phyloP scores from a whole-genome alignment of 2,888 invertebrate genomes.

The Acronicta alni region DNA sequence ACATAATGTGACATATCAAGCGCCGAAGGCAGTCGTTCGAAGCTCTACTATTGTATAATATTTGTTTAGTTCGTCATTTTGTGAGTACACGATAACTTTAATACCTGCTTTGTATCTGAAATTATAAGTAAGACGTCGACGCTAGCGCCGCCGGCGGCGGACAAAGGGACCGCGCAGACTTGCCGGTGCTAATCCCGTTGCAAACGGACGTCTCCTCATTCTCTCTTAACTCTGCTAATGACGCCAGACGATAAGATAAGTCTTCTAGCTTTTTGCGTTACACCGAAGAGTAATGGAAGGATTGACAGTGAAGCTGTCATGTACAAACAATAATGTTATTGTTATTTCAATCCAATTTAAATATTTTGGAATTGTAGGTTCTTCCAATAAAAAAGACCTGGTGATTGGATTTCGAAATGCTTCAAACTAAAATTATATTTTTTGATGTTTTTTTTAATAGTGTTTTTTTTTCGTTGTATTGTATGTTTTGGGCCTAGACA shows the following conservation, averaged over 20 bases:
- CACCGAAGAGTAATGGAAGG: slow-evolving; percentile 8
- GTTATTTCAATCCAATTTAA: too few species aligned
- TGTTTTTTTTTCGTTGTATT: too few species aligned
- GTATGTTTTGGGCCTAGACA: too few species aligned
- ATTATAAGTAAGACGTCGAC: slow-evolving; percentile 17
- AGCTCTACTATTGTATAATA: too few species aligned
- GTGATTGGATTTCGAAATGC: too few species aligned
- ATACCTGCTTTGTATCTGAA: slow-evolving; percentile 25
- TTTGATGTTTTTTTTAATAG: too few species aligned
- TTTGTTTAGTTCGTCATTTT: background rate
- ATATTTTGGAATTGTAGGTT: too few species aligned
- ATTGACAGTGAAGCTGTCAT: background rate
- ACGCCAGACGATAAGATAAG: slow-evolving; percentile 48
- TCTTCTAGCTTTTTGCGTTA: slow-evolving; percentile 21
- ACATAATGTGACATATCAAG: too few species aligned
- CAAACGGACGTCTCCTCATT: slow-evolving; percentile 41
- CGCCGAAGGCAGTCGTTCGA: too few species aligned
- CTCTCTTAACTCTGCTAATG: slow-evolving; percentile 55
- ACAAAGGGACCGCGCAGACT: slow-evolving; percentile 40
- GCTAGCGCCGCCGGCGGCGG: slow-evolving; percentile 11
- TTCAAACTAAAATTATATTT: too few species aligned
- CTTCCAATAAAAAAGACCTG: too few species aligned
- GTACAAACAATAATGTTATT: too few species aligned
- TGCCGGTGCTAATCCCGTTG: slow-evolving; percentile 27
- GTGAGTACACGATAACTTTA: background rate